Evolutionary conservation across 2,113 vertebrate species (phyloP), one percentile per base, ranked within the genome.

Genomic region (Empidonax traillii): DNA sequence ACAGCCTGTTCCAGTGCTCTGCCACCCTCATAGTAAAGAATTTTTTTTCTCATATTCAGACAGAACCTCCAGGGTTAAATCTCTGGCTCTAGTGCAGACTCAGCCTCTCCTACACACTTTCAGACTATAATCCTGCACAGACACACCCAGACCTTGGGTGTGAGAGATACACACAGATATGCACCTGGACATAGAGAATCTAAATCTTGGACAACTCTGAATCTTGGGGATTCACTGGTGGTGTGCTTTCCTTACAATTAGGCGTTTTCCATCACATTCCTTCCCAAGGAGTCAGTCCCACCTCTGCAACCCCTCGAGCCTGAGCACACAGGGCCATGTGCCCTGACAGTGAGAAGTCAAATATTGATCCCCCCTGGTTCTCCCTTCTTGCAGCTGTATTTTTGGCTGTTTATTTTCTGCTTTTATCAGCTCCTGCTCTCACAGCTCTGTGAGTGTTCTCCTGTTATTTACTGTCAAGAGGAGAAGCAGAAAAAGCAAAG

Each of bases 271-370:
- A n/a, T 56, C 7, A 31, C 31, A n/a, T 22, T 13, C 20, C 20
- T 58, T 58, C n/a, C n/a, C 22, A 24, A 35, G 17, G 33, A 23
- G 33, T n/a, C 4, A 1, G 12, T 21, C 19, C 31, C 23, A 31
- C 12, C 69, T 8, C 51, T 9, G 35, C 47, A 75, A 43, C 31
- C 10, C 55, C 44, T 51, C 14, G 8, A 16, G 51, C 6, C 5
- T 1, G 25, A 0, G 65, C 33, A 49, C 43, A 31, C 65, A 10
- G 39, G 59, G 28, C 58, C 17, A 2, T 0, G 8, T 22, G 12
- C 52, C n/a, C 44, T 2, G 21, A 22, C 51, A 35, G n/a, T 2
- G 1, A 21, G 71, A 75, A 43, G 52, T 28, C 12, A 72, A n/a
- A 24, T 4, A 63, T 19, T 17, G 22, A 20, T 28, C 15, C 27